Evolutionary conservation across 2,888 invertebrate species (phyloP).

Genomic region (Labia minor): DNA sequence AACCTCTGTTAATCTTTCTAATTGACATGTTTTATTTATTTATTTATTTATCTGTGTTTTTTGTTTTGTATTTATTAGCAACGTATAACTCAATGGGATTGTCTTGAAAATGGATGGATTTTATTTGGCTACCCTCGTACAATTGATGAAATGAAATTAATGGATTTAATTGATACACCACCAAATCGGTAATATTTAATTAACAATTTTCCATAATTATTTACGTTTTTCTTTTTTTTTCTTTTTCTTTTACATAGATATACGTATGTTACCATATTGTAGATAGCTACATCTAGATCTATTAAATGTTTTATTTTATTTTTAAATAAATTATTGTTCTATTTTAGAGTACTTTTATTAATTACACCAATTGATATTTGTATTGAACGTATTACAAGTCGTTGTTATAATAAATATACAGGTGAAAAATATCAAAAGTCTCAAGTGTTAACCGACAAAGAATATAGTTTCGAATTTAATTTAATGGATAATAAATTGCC

Average conservation of each 20-base stretch:
- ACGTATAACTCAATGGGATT: conserved; percentile 42
- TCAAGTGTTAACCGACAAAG: not conserved
- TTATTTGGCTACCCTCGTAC: conserved; percentile 48
- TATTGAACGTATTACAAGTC: not conserved
- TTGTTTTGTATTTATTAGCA: conserved; percentile 34
- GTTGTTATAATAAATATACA: not conserved
- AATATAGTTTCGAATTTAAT: not conserved
- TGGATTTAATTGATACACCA: conserved; percentile 48
- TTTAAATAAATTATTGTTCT: too few species aligned
- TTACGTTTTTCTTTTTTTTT: too few species aligned
- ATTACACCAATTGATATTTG: not conserved
- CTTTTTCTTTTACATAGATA: not conserved
- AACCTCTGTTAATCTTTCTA: not conserved
- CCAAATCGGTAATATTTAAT: conserved; percentile 53
- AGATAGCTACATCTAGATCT: too few species aligned
- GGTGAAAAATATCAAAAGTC: not conserved
- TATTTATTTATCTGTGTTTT: conserved; percentile 31
- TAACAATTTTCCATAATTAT: too few species aligned
- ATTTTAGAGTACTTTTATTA: not conserved
- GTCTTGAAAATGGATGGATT: conserved; percentile 51
- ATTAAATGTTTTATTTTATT: too few species aligned
- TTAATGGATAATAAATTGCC: too few species aligned
- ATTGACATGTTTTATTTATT: conserved; percentile 19
- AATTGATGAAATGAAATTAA: conserved; percentile 45
- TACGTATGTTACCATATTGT: too few species aligned